These are phyloP conservation scores for Montifringilla adamsi DNA, from an alignment of 2,113 vertebrate species.

Conservation along the genomic window DNA sequence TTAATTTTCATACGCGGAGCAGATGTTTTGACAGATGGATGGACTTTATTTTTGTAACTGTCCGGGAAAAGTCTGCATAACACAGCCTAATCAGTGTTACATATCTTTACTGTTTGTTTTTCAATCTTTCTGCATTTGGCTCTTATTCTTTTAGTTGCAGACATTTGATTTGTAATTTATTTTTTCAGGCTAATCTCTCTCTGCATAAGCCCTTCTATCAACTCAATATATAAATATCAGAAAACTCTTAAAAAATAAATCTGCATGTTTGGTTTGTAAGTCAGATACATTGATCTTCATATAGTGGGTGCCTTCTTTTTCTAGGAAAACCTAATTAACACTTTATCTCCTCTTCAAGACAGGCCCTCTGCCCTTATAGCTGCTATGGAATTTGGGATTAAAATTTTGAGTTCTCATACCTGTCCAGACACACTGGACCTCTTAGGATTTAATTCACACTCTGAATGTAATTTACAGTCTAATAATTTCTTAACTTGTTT, in stretches of 20 bases:
- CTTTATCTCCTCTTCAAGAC: background rate
- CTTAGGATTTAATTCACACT: background rate
- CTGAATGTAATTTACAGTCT: background rate
- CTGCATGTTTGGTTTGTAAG: constrained; percentile 21
- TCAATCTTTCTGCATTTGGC: constrained; percentile 60
- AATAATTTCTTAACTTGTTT: background rate
- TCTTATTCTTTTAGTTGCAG: constrained; percentile 53
- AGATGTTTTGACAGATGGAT: constrained; percentile 86
- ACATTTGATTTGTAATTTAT: constrained; percentile 61
- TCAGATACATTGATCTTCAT: constrained; percentile 9
- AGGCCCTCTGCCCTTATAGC: background rate
- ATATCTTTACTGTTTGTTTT: constrained; percentile 72
- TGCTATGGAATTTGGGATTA: background rate
- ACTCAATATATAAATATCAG: constrained; percentile 31
- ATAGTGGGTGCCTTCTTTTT: background rate
- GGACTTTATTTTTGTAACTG: constrained; percentile 82
- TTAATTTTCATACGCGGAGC: constrained; percentile 71
- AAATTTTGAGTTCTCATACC: background rate
- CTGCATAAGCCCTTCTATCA: constrained; percentile 26
- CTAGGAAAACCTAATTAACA: constrained; percentile 9
- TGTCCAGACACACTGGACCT: background rate
- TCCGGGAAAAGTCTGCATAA: constrained; percentile 74
- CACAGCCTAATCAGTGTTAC: constrained; percentile 71
- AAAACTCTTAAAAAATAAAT: constrained; percentile 30
- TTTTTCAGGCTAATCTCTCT: constrained; percentile 62